These are phyloP conservation scores for Antheraea assamensis DNA, from an alignment of 2,888 invertebrate species.

Conservation along the genomic window DNA sequence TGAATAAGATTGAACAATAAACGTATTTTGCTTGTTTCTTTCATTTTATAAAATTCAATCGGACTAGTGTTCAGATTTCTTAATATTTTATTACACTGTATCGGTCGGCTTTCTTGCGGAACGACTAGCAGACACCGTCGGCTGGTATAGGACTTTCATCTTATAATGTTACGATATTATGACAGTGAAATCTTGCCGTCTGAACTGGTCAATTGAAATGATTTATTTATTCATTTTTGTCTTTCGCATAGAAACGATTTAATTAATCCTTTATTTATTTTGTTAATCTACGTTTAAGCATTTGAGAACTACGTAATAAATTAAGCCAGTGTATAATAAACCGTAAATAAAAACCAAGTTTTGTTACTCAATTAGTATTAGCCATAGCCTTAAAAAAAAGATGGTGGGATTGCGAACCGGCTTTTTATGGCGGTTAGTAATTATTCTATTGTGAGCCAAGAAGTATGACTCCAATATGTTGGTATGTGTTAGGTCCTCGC, in stretches of 20 bases:
- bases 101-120: conserved; percentile 34
- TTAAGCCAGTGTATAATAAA: not conserved
- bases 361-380: not conserved
- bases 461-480: conserved; percentile 10
- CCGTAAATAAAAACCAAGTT: not conserved
- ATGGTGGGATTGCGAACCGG: not conserved
- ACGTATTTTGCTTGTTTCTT: not conserved
- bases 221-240: not conserved
- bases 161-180: conserved; percentile 38
- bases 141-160: conserved; percentile 50
- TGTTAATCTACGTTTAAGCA: not conserved
- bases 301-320: not conserved
- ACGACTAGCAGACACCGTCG: conserved; percentile 28
- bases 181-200: conserved; percentile 41
- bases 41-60: not conserved
- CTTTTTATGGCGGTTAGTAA: conserved; percentile 4
- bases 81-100: conserved; percentile 20
- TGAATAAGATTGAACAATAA: not conserved
- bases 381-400: not conserved
- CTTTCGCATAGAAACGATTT: not conserved
- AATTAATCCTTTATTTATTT: not conserved
- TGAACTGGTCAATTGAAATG: conserved; percentile 26
- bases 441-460: not conserved
- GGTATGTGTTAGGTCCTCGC: conserved; percentile 10
- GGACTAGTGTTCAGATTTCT: conserved; percentile 11